Percentiles rank a stretch among this genome's conserved stretches.
phyloP scores from a whole-genome alignment of 1,140 invertebrate genomes.

The Gryllus bimaculatus region DNA sequence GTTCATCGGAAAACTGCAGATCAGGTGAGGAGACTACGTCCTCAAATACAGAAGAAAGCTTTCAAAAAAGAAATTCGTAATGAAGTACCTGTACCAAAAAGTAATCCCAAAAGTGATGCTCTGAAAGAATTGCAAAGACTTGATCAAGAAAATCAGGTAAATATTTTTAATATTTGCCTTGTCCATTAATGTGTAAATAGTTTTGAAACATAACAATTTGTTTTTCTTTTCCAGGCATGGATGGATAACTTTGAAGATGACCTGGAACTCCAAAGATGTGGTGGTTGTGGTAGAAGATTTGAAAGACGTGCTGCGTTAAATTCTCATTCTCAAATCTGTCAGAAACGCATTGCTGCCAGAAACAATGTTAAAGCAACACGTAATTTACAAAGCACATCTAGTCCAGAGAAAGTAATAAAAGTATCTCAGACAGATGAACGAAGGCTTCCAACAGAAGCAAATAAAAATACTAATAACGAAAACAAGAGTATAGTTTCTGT shows the following conservation, averaged over 20 bases:
- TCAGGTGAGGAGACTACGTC: slow-evolving; percentile 46
- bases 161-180: not conserved
- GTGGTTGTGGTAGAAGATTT: slow-evolving; percentile 55
- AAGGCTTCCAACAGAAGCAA: not conserved
- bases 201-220: slow-evolving; percentile 11
- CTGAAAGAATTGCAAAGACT: slow-evolving; percentile 13
- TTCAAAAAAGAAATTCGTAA: slow-evolving; percentile 39
- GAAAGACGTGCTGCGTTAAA: slow-evolving; percentile 53
- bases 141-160: slow-evolving; percentile 30
- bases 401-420: not conserved
- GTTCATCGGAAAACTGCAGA: slow-evolving; percentile 45
- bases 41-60: slow-evolving; percentile 46
- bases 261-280: slow-evolving; percentile 46
- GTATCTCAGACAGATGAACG: not conserved
- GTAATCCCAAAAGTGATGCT: slow-evolving; percentile 19
- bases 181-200: not conserved
- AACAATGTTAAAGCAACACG: slow-evolving; percentile 8
- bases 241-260: slow-evolving; percentile 47
- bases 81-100: slow-evolving; percentile 22
- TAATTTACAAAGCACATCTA: not conserved
- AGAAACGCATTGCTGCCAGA: slow-evolving; percentile 24
- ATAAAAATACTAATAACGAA: not conserved
- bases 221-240: slow-evolving; percentile 39
- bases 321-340: slow-evolving; percentile 47
- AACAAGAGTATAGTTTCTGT: not conserved